These are phyloP conservation scores for Lonchura striata DNA, from an alignment of 2,113 vertebrate genomes.

Conservation along the genomic window DNA sequence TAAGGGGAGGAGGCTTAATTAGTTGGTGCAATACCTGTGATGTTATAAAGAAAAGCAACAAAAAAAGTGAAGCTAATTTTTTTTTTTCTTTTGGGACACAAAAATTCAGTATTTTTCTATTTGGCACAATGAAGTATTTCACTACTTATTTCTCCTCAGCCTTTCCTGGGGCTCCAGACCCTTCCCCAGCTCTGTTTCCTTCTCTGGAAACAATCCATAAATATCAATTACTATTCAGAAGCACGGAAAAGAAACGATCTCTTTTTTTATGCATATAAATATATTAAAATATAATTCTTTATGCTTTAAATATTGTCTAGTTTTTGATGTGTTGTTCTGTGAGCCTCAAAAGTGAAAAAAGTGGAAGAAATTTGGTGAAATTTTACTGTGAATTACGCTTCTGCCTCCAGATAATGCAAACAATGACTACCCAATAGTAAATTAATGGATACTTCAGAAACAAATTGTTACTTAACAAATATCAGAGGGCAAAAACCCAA, in stretches of 20 bases:
- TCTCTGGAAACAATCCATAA: fast-evolving
- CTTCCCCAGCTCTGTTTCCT: fast-evolving
- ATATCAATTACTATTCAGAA: background rate
- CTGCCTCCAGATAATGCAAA: background rate
- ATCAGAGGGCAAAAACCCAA: background rate
- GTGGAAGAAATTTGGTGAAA: background rate
- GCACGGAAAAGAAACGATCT: background rate
- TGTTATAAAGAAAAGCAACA: background rate
- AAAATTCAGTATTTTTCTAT: background rate
- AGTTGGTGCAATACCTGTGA: background rate
- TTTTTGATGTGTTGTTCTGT: background rate
- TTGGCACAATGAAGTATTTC: background rate
- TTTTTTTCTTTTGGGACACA: background rate
- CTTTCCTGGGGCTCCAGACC: fast-evolving
- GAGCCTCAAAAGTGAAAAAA: background rate
- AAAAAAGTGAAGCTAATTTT: too few relatives aligned
- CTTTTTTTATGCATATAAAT: background rate
- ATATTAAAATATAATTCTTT: background rate
- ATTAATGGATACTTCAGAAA: background rate
- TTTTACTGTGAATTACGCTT: background rate
- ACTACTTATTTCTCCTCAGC: background rate
- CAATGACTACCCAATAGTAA: fast-evolving
- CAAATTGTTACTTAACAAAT: background rate
- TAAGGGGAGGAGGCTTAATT: background rate
- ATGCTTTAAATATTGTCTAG: background rate